phyloP scores from a whole-genome alignment of 2,113 vertebrate genomes.

The Antigone vipio region DNA sequence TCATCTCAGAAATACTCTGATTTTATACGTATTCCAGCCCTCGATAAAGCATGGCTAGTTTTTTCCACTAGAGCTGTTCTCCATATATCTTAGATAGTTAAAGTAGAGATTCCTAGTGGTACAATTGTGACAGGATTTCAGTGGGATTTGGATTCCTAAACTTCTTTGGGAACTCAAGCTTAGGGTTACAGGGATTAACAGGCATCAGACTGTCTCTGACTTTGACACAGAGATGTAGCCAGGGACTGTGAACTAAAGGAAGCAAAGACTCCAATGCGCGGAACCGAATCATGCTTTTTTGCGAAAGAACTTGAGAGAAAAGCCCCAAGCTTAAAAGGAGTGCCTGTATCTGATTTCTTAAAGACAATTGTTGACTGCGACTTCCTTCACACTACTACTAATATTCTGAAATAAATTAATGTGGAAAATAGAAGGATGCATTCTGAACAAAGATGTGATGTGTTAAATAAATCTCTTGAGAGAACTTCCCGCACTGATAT shows the following conservation, averaged over 20 bases:
- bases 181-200: neutral
- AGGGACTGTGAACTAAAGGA: neutral
- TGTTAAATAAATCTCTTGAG: neutral
- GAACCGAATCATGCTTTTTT: neutral
- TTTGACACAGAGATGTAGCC: neutral
- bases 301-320: neutral
- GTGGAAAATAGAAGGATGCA: neutral
- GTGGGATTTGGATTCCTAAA: neutral
- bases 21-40: neutral
- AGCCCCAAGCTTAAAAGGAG: neutral
- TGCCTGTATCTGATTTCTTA: neutral
- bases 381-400: neutral
- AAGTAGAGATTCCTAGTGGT: neutral
- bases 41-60: neutral
- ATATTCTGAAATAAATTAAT: neutral
- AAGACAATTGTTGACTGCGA: neutral
- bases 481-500: neutral
- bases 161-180: neutral
- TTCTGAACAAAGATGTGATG: neutral
- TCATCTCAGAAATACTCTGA: neutral
- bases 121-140: neutral
- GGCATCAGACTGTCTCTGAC: neutral
- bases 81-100: neutral
- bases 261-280: neutral
- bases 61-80: neutral